phyloP scores from a whole-genome alignment of 2,888 invertebrate species.

The Linnaemya tessellans region DNA sequence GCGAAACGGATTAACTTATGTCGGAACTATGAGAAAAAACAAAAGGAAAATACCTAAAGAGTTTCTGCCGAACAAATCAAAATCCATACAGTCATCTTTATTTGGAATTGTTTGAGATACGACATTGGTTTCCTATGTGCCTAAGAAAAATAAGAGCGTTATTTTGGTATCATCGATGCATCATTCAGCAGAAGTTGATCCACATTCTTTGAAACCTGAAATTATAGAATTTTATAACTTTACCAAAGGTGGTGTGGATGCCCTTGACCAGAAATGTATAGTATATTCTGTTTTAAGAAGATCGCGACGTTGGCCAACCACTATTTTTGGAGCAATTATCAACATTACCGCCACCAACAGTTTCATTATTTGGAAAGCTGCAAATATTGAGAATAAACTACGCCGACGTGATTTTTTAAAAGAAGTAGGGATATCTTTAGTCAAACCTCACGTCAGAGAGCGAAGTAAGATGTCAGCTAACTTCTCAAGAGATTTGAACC shows the following conservation, averaged over 20 bases:
- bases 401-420: conserved; percentile 20
- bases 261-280: neutral
- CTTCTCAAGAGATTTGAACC: conserved; percentile 29
- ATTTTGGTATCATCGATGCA: conserved; percentile 33
- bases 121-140: too few relatives aligned
- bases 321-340: conserved; percentile 23
- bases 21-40: too few relatives aligned
- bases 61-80: too few relatives aligned
- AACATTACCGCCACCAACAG: conserved; percentile 25
- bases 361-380: conserved; percentile 2
- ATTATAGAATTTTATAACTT: conserved; percentile 29
- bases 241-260: conserved; percentile 24
- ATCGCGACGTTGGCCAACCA: conserved; percentile 21
- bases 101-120: too few relatives aligned
- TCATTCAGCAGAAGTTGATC: conserved; percentile 27
- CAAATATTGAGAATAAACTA: conserved; percentile 24
- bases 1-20: too few relatives aligned
- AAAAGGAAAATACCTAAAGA: too few relatives aligned
- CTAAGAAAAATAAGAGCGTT: conserved; percentile 23
- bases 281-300: neutral
- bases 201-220: conserved; percentile 24
- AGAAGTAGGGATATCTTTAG: conserved; percentile 18
- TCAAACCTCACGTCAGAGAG: conserved; percentile 26
- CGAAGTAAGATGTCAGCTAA: conserved; percentile 17
- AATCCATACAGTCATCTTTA: too few relatives aligned